Evolutionary conservation across 2,797 vertebrate genomes (phyloP).

Genomic region (Hipposideros larvatus): DNA sequence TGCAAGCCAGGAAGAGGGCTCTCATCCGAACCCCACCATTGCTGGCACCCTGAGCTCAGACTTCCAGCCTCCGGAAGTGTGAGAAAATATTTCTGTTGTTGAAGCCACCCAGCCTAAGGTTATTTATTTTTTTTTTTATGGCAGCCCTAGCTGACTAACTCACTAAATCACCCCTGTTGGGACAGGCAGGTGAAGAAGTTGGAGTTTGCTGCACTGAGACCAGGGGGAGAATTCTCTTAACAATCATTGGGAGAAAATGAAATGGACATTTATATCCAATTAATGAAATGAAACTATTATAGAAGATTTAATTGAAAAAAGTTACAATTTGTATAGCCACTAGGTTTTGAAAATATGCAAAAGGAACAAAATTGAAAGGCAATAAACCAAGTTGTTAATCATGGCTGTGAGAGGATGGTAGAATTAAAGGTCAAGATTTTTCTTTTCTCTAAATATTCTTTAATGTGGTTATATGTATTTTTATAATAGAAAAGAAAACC

Average conservation of each 20-base stretch:
- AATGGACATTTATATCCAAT: not conserved
- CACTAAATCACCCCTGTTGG: not conserved
- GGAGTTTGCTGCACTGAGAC: too few relatives aligned
- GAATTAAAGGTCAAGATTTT: not conserved
- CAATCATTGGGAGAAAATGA: not conserved
- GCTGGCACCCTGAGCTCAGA: not conserved
- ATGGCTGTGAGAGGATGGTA: not conserved
- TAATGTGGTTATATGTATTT: not conserved
- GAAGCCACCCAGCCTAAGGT: not conserved
- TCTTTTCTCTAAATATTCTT: not conserved
- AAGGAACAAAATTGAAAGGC: not conserved
- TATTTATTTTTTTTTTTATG: not conserved
- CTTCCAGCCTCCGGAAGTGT: not conserved
- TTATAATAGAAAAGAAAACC: not conserved
- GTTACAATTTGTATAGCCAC: not conserved
- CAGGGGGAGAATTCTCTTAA: not conserved
- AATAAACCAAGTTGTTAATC: not conserved
- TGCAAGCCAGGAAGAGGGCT: not conserved
- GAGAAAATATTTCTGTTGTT: not conserved
- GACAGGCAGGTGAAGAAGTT: not conserved
- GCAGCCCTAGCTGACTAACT: not conserved
- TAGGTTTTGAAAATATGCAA: not conserved
- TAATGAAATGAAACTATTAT: slow-evolving; percentile 2
- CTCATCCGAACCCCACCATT: not conserved
- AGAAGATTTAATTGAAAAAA: not conserved